Evolutionary conservation across 2,113 vertebrate species (phyloP), one percentile per base, ranked within the genome.

Genomic region (Myrmecophaga tridactyla): DNA sequence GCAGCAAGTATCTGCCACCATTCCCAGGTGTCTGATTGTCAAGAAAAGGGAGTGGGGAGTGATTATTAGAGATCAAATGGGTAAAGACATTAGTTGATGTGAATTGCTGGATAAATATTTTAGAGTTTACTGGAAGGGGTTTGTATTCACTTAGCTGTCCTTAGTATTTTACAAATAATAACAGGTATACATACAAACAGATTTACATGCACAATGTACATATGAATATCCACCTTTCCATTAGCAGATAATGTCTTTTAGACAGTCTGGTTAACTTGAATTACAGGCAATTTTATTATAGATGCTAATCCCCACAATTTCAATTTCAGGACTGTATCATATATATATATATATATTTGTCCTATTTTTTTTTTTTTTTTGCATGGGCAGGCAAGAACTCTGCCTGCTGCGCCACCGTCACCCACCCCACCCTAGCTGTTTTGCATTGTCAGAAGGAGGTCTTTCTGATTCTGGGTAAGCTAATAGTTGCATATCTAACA

Each of bases 121-220:
- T 86, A 86, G 95, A 86, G 46, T 96, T 96, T 94, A 53, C 63
- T 89, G 83, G 46, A 80, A 34, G 70, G 53, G 10, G 18, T 36
- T 46, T 80, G 2, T 76, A 41, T 95, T 95, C 84, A 84, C 58
- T 90, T 70, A 58, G 25, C 75, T 89, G 31, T 76, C 73, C 63
- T 53, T n/a, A 17, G 29, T 82, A 81, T 93, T 92, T 86, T 83
- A 31, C 70, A 91, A 90, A 77, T 89, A 85, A 81, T 90, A 23
- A 48, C 65, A 72, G 72, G 27, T 72, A n/a, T 25, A 58, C 69
- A 41, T 31, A 73, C 1, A 65, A 41, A 34, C 41, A 77, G 65
- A 62, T 82, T 51, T 58, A 43, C 48, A 43, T 36, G 27, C 36
- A 31, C 46, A 48, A 7, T 25, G 41, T 73, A 25, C 69, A 20